Evolutionary conservation across 2,888 invertebrate genomes (phyloP).

Genomic region (Psylliodes chrysocephalus): DNA sequence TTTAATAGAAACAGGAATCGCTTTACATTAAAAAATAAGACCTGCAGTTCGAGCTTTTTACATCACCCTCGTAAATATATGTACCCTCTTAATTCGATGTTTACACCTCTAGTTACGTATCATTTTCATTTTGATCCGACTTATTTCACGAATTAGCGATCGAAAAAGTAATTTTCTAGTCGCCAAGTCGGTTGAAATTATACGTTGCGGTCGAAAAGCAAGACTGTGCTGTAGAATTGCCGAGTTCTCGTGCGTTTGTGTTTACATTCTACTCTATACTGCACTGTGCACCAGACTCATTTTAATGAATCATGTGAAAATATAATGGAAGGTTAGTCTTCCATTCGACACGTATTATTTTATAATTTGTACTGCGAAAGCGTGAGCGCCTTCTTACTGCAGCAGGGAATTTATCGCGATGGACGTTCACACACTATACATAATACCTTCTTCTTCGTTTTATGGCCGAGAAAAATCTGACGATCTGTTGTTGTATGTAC

Average conservation of each 20-base stretch:
- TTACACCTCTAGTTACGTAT: background rate
- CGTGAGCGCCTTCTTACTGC: conserved; percentile 28
- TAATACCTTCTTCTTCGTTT: conserved; percentile 5
- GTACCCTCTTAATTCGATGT: too few species aligned
- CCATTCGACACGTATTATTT: conserved; percentile 39
- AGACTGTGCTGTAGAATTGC: conserved; percentile 26
- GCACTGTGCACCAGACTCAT: conserved; percentile 28
- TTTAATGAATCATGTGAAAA: conserved; percentile 42
- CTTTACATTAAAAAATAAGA: too few species aligned
- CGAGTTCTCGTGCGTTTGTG: conserved; percentile 26
- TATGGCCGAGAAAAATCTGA: background rate
- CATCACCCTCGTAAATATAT: too few species aligned
- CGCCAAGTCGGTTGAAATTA: conserved; percentile 30
- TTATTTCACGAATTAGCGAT: background rate
- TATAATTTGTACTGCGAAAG: conserved; percentile 34
- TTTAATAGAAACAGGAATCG: too few species aligned
- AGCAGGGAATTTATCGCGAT: conserved; percentile 28
- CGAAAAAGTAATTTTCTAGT: conserved; percentile 31
- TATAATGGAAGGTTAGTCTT: conserved; percentile 37
- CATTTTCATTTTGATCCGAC: background rate
- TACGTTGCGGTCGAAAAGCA: conserved; percentile 25
- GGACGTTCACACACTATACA: conserved; percentile 27
- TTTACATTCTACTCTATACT: conserved; percentile 23
- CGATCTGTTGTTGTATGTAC: too few species aligned
- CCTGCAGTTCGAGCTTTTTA: too few species aligned